Conservation (phyloP, 53 echinoderm and acorn worm species). For the Astropecten irregularis region DNA sequence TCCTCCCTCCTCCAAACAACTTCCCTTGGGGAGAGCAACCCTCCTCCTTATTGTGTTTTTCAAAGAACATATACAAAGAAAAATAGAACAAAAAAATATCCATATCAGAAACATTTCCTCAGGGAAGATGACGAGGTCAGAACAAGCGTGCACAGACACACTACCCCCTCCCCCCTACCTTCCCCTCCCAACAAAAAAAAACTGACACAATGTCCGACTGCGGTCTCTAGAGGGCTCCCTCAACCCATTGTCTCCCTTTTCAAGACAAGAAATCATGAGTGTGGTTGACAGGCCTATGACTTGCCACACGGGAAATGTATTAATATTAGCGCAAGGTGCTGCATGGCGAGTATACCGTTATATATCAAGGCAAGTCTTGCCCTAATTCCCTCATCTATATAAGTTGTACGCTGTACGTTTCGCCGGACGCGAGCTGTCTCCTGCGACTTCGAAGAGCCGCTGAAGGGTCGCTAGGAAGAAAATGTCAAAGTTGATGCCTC, state of each 20-base stretch:
- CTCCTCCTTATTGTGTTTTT: too few relatives aligned
- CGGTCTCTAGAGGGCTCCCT: conserved; percentile 32
- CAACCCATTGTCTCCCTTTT: conserved; percentile 27
- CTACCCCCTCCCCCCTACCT: too few relatives aligned
- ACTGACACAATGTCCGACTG: neutral
- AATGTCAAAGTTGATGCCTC: conserved; percentile 60
- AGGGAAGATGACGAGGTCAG: too few relatives aligned
- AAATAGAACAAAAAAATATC: too few relatives aligned
- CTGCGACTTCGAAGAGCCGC: neutral
- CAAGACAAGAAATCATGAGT: neutral
- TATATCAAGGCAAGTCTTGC: too few relatives aligned
- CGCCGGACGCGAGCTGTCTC: conserved; percentile 21
- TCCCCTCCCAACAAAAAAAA: too few relatives aligned
- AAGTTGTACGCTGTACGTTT: too few relatives aligned
- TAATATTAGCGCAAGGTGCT: conserved; percentile 51
- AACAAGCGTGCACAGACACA: too few relatives aligned
- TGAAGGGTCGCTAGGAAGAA: neutral
- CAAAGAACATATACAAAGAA: too few relatives aligned
- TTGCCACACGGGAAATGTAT: conserved; percentile 46
- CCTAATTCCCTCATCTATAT: conserved; percentile 51
- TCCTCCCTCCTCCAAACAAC: too few relatives aligned
- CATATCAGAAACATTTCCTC: too few relatives aligned
- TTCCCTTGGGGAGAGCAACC: too few relatives aligned
- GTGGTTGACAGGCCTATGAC: conserved; percentile 28
- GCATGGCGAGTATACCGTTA: conserved; percentile 27